phyloP scores from a whole-genome alignment of 2,888 invertebrate species.

The Orthosia cruda region DNA sequence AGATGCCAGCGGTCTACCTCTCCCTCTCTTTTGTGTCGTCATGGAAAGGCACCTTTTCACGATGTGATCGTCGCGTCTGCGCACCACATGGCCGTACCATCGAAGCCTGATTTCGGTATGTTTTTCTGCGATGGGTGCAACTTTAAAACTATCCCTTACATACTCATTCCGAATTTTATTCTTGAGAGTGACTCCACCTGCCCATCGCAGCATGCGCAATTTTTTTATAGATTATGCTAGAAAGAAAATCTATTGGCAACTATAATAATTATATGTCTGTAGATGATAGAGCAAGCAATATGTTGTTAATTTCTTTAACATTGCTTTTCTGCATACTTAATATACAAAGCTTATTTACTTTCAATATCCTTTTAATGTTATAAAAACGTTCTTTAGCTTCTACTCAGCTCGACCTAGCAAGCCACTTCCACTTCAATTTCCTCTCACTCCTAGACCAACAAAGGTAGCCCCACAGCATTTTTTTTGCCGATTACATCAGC shows the following conservation, averaged over 20 bases:
- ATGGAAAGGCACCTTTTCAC: no score
- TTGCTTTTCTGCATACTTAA: neutral
- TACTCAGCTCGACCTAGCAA: neutral
- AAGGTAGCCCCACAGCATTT: conserved; percentile 26
- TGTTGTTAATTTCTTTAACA: neutral
- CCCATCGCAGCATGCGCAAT: no score
- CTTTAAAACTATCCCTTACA: no score
- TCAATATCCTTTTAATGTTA: neutral
- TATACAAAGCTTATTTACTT: neutral
- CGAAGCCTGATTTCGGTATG: no score
- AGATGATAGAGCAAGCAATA: neutral
- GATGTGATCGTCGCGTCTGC: no score
- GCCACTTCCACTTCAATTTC: conserved; percentile 24
- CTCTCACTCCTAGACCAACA: conserved; percentile 1
- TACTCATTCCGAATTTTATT: no score
- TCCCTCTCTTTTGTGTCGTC: no score
- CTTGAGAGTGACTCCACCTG: no score
- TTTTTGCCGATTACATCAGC: conserved; percentile 32
- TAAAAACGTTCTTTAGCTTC: neutral
- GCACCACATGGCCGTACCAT: no score
- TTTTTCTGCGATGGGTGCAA: no score
- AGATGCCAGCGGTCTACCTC: no score
- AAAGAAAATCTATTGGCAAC: neutral
- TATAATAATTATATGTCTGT: neutral
- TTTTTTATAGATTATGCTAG: neutral